Conservation (phyloP, 2,113 vertebrate genomes). For the Atlantisia rogersi region DNA sequence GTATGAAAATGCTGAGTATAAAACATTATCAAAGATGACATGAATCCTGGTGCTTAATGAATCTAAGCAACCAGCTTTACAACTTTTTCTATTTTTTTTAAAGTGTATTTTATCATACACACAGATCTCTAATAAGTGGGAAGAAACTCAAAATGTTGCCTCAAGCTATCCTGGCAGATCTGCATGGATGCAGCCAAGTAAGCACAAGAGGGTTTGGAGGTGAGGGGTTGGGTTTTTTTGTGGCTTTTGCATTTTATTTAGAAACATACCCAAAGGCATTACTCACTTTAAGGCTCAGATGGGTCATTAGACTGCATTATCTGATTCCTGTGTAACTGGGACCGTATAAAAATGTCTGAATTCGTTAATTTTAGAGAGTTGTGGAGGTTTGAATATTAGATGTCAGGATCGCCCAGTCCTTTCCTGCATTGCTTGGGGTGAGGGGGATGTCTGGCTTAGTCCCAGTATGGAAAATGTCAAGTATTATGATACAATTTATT, state of each 20-base stretch:
- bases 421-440: background rate
- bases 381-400: background rate
- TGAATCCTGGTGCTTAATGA: slow-evolving; percentile 13
- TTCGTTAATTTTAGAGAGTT: background rate
- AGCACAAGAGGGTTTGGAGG: background rate
- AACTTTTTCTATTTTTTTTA: background rate
- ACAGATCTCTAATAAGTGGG: background rate
- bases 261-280: background rate
- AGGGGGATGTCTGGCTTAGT: background rate
- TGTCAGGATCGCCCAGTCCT: background rate
- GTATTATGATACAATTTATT: background rate
- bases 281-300: background rate
- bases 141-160: slow-evolving; percentile 4
- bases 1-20: slow-evolving; percentile 32
- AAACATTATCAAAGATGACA: slow-evolving; percentile 35
- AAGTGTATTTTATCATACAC: background rate
- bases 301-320: background rate
- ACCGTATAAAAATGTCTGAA: background rate
- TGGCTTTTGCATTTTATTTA: background rate
- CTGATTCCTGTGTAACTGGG: background rate
- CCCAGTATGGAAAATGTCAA: background rate
- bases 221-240: background rate
- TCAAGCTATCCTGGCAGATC: background rate
- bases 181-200: background rate
- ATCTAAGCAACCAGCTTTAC: slow-evolving; percentile 21